Base-by-base conservation (phyloP, 2,888 invertebrate genomes). In the Mesorhabditis sp. region DNA sequence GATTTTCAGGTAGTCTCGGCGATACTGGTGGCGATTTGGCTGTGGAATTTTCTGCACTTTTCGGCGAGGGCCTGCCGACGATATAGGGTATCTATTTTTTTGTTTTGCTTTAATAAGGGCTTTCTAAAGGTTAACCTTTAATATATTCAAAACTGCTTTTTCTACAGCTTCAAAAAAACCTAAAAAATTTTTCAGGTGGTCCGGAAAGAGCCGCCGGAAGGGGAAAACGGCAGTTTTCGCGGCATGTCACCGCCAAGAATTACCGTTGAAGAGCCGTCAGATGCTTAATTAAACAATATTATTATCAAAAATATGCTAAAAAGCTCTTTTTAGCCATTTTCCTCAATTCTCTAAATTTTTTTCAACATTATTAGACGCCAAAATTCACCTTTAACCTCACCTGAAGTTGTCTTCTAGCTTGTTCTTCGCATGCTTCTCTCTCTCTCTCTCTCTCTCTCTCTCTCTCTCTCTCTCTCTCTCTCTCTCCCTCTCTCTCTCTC, bases 131-230 rank as follows among this genome's bases (percentile, higher is more conserved):
- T 28, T 28, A 28, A 28, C 28, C 28, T 28, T 28, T 28, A 28
- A 28, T 28, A 28, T 28, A 28, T 28, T 28, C 28, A 50, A 50
- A 50, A n/a, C n/a, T n/a, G n/a, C 58, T 50, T n/a, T 50, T 13
- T n/a, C n/a, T n/a, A 50, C 58, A 50, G n/a, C n/a, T 50, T n/a
- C n/a, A 50, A 50, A 50, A 10, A 50, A 50, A 50, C n/a, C 58
- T 50, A 50, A 50, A 28, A 28, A 28, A 28, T 28, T 28, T 50
- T 50, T 10, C 58, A 50, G 58, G 58, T 50, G 58, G 58, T 50
- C 58, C 58, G 58, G 58, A 50, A 50, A 50, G 58, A 50, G 58
- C 58, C 58, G n/a, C 58, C 58, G n/a, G 58, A 50, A 50, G 7
- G 7, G 58, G 58, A 50, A 50, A 50, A 50, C 58, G 10, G n/a